phyloP scores from a whole-genome alignment of 2,888 invertebrate species.

The Rhaphigaster nebulosa region DNA sequence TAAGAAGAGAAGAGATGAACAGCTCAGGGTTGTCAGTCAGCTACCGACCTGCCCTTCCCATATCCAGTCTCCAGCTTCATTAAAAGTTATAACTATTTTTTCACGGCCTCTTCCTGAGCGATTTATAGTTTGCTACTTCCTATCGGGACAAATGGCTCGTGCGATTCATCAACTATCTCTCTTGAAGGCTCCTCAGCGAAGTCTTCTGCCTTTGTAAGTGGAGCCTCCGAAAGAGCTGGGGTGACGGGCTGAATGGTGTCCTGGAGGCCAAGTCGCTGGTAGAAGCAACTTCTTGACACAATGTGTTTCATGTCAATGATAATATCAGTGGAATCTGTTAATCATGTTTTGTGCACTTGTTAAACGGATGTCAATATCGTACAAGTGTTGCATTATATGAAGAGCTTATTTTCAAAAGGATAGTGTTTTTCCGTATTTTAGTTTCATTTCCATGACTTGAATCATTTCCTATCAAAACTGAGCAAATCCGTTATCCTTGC shows the following conservation, averaged over 20 bases:
- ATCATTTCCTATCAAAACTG: too few relatives aligned
- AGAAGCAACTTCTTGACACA: background rate
- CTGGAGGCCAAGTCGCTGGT: background rate
- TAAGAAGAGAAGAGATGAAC: conserved; percentile 51
- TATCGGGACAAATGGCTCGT: conserved; percentile 52
- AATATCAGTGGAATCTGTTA: too few relatives aligned
- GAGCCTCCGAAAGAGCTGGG: background rate
- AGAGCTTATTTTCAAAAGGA: too few relatives aligned
- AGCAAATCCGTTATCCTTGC: too few relatives aligned
- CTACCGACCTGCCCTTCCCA: background rate
- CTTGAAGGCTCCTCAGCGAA: background rate
- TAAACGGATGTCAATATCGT: too few relatives aligned
- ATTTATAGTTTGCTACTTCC: conserved; percentile 39
- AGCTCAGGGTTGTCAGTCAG: conserved; percentile 24
- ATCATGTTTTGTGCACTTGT: too few relatives aligned
- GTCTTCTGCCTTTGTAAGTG: background rate
- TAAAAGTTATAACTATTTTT: conserved; percentile 57
- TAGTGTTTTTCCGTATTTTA: too few relatives aligned
- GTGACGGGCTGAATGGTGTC: background rate
- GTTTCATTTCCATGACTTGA: too few relatives aligned
- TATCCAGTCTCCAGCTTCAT: background rate
- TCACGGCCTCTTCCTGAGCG: background rate
- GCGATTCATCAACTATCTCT: conserved; percentile 25
- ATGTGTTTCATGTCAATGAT: background rate
- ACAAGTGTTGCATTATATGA: too few relatives aligned